Conservation (phyloP, 2,113 vertebrate species). For the Cynocephalus volans region DNA sequence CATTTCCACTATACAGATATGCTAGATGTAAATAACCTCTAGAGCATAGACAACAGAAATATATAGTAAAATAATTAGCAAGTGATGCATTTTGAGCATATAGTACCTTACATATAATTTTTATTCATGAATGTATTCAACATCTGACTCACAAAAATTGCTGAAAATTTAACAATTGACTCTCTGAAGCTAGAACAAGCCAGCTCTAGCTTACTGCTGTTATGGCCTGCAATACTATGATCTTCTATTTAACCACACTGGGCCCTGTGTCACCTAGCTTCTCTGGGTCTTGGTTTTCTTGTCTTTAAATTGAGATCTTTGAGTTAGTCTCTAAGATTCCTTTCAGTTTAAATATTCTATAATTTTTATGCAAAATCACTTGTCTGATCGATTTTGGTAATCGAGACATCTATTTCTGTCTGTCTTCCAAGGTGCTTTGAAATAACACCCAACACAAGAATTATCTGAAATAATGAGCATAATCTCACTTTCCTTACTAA, state of each 20-base stretch:
- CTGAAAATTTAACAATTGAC: background rate
- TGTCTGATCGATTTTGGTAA: conserved; percentile 32
- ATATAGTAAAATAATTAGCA: conserved; percentile 10
- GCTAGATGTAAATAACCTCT: background rate
- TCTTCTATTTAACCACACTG: conserved; percentile 12
- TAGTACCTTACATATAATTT: background rate
- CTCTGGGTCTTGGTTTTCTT: background rate
- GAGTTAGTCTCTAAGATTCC: background rate
- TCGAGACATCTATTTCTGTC: background rate
- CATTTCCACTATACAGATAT: background rate
- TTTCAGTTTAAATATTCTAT: conserved; percentile 15
- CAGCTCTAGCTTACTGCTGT: background rate
- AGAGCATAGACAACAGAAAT: conserved; percentile 4
- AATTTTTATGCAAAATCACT: conserved; percentile 43
- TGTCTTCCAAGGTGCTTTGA: background rate
- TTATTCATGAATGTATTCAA: conserved; percentile 8
- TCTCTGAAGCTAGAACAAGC: background rate
- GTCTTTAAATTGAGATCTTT: background rate
- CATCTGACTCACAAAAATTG: conserved; percentile 37
- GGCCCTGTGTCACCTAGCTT: background rate
- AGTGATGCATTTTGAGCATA: background rate
- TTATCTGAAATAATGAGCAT: conserved; percentile 39
- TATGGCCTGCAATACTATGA: background rate
- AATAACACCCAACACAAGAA: conserved; percentile 24
- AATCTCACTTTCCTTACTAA: conserved; percentile 19